Evolutionary conservation across 2,888 invertebrate species (phyloP), one percentile per base, ranked within the genome.

Genomic region (Hydrotaea cyrtoneurina): DNA sequence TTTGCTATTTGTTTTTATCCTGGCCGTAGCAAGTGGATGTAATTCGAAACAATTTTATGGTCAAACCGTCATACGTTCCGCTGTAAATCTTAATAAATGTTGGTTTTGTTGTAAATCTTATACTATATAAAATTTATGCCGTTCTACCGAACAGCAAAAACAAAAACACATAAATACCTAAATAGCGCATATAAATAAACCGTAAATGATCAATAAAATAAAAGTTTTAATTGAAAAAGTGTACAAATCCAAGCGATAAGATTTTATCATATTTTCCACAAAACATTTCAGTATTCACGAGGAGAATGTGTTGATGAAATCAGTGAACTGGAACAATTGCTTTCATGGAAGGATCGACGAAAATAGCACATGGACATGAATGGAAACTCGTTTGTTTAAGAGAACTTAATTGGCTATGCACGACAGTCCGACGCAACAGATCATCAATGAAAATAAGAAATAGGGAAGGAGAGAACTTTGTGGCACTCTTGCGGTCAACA

Each of bases 1-100:
- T 59, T 59, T 59, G 31, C 21, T 55, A 1, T 39, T 31, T 39
- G 39, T 39, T 39, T 31, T n/a, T 50, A 15, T 15, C 15, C 50
- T n/a, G 13, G 43, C 39, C 66, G 66, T 43, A 66, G 17, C 66
- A 66, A 39, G 7, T 10, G 13, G 43, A 11, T 43, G 66, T 66
- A 66, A 66, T 66, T 66, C 39, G 66, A 66, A 66, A 66, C 66
- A 66, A 66, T 66, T 66, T 66, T 39, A 66, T 66, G 66, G 66
- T 66, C 39, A 39, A 66, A 39, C 43, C 17, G 36, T 39, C 17
- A 39, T 43, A 19, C 21, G 36, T 59, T 17, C 21, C 39, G 19
- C 43, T 19, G 21, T 17, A 21, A 39, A 43, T 66, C 66, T 66
- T 66, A 13, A 66, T 66, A 66, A 66, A 66, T 66, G 19, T 66